phyloP scores from a whole-genome alignment of 2,113 vertebrate genomes.

The Hippocampus comes region DNA sequence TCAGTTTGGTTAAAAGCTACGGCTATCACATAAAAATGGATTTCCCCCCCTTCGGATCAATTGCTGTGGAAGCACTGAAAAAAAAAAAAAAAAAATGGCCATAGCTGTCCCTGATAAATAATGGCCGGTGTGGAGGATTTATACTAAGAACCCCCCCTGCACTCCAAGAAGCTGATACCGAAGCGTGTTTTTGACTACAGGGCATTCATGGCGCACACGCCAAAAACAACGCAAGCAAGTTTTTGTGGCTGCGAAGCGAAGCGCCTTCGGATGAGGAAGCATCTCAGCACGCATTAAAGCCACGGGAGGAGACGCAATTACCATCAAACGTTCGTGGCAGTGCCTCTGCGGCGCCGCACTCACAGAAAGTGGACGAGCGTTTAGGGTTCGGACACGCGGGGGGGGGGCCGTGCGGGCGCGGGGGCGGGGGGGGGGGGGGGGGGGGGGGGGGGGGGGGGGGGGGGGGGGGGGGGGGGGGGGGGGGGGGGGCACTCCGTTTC shows the following conservation, averaged over 20 bases:
- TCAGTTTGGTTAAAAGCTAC: slow-evolving; percentile 63
- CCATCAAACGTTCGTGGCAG: slow-evolving; percentile 28
- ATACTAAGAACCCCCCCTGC: slow-evolving; percentile 13
- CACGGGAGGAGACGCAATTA: slow-evolving; percentile 44
- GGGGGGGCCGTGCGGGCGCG: too few relatives aligned
- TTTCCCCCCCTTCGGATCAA: slow-evolving; percentile 57
- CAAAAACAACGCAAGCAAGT: slow-evolving; percentile 62
- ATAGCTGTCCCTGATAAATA: slow-evolving; percentile 54
- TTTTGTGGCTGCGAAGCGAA: slow-evolving; percentile 47
- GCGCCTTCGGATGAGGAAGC: slow-evolving; percentile 59
- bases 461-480: not conserved
- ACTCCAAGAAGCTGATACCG: slow-evolving; percentile 19
- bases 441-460: too few relatives aligned
- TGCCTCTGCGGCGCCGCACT: slow-evolving; percentile 30
- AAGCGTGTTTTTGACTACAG: slow-evolving; percentile 26
- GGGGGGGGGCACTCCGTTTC: not conserved
- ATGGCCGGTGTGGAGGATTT: slow-evolving; percentile 47
- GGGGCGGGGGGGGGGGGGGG: too few relatives aligned
- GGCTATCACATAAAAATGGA: slow-evolving; percentile 62
- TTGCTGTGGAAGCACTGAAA: slow-evolving; percentile 50
- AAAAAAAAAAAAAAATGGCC: slow-evolving; percentile 52
- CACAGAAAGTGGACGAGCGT: slow-evolving; percentile 40
- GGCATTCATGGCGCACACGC: slow-evolving; percentile 25
- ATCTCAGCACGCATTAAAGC: slow-evolving; percentile 48
- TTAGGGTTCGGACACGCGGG: slow-evolving; percentile 40